A percentile compares a stretch with the other conserved stretches of the same genome.
Conservation (phyloP, 2,113 vertebrate genomes). For the Protobothrops flavoviridis region DNA sequence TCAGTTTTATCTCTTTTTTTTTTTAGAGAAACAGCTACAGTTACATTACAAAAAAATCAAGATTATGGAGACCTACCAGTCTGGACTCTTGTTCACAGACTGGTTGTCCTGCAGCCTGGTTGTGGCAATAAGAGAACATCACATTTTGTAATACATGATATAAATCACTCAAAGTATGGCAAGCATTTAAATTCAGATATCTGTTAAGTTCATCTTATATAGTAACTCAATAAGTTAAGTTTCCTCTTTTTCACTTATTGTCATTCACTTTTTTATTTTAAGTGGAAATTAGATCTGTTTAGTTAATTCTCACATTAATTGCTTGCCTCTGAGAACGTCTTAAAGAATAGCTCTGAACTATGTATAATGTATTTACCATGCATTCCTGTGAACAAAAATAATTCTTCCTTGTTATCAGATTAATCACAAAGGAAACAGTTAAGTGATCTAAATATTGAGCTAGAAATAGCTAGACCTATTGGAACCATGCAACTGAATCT, state of each 20-base stretch:
- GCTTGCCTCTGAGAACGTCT: not conserved
- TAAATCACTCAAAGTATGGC: not conserved
- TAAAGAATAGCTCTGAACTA: not conserved
- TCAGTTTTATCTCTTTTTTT: not conserved
- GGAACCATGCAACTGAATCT: not conserved
- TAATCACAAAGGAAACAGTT: not conserved
- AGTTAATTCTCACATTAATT: not conserved
- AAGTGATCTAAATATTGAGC: constrained; percentile 1
- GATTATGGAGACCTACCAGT: not conserved
- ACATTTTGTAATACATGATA: not conserved
- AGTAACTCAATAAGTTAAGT: not conserved
- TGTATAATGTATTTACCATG: not conserved
- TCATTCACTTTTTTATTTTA: not conserved
- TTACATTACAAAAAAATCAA: not conserved
- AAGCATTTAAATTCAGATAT: not conserved
- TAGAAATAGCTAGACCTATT: constrained; percentile 20
- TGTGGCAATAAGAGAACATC: not conserved
- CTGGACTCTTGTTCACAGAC: not conserved
- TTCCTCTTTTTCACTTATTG: not conserved
- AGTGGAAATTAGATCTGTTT: not conserved
- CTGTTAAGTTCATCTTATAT: not conserved
- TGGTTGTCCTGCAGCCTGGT: not conserved
- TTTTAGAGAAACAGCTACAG: not conserved
- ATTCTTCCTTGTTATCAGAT: not conserved
- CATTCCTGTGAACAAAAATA: constrained; percentile 9